Evolutionary conservation across 1,140 invertebrate genomes (phyloP), one percentile per base, ranked within the genome.

Genomic region (Triops longicaudatus): DNA sequence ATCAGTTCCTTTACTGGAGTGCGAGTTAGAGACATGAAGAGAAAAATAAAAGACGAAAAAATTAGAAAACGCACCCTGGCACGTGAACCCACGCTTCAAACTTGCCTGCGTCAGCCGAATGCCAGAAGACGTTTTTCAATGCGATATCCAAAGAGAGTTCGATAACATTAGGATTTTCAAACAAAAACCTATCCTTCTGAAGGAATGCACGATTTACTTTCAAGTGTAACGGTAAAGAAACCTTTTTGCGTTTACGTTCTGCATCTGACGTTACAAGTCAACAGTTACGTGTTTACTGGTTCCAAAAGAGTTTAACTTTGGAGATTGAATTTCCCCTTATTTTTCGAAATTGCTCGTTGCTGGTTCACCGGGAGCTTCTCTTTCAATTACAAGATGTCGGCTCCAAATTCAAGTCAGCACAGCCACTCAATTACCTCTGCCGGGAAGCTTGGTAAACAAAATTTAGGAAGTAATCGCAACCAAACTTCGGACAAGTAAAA

Each of bases 161-260:
- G 50, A 63, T 22, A 63, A 63, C 50, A 63, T 63, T 63, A 63
- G 50, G 50, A 10, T 11, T 63, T 63, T 22, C 14, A 17, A 63
- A 63, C 17, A n/a, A n/a, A 22, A 17, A 63, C 22, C n/a, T 63
- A n/a, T 63, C 50, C 50, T 63, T 63, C 50, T 63, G n/a, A 63
- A 63, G 50, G 50, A 63, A 63, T 63, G 50, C 50, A 63, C 14
- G 14, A n/a, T 63, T 22, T 63, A n/a, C 50, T 63, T 63, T 63
- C 22, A 2, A 17, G 10, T 22, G 50, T 63, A 63, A 17, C 22
- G 14, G 50, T n/a, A n/a, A n/a, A 63, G 50, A 63, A 63, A 22
- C 14, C 50, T 9, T 63, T 44, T 22, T 14, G 11, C 14, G 50
- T 63, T 63, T 63, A 17, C 17, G 50, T 63, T 63, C 22, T 63